A percentile compares a stretch with the other conserved stretches of the same genome.
Evolutionary conservation across 2,797 vertebrate species (phyloP).

Genomic region (Heliangelus exortis): DNA sequence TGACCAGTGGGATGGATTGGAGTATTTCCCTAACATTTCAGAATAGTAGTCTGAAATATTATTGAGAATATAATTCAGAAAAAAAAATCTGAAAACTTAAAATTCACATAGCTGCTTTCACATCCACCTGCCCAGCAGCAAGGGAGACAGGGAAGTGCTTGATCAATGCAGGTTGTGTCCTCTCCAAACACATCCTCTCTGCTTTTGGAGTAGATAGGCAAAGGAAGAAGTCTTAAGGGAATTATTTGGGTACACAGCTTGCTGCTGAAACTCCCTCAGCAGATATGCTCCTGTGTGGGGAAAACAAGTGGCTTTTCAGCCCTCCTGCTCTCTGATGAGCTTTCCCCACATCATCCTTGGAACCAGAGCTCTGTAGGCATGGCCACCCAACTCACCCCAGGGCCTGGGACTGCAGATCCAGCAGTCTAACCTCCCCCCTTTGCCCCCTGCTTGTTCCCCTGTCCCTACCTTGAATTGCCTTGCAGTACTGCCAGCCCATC

Average conservation of each 20-base stretch:
- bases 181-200: neutral
- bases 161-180: neutral
- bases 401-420: neutral
- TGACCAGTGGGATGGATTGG: neutral
- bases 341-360: neutral
- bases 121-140: neutral
- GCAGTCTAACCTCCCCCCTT: neutral
- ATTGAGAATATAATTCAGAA: neutral
- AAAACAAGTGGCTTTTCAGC: neutral
- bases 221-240: neutral
- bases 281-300: neutral
- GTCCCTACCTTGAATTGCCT: neutral
- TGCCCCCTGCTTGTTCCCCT: neutral
- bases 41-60: neutral
- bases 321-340: neutral
- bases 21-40: neutral
- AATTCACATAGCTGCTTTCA: rapidly evolving
- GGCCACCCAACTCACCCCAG: neutral
- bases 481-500: neutral
- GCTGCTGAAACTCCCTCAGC: neutral
- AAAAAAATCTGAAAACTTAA: neutral
- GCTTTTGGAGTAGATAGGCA: neutral
- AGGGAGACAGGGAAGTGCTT: neutral
- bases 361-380: neutral
- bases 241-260: neutral